Percentiles rank a stretch among this genome's conserved stretches.
These are phyloP conservation scores for Limulus polyphemus DNA, from an alignment of 2,888 invertebrate species.

Conservation along the genomic window DNA sequence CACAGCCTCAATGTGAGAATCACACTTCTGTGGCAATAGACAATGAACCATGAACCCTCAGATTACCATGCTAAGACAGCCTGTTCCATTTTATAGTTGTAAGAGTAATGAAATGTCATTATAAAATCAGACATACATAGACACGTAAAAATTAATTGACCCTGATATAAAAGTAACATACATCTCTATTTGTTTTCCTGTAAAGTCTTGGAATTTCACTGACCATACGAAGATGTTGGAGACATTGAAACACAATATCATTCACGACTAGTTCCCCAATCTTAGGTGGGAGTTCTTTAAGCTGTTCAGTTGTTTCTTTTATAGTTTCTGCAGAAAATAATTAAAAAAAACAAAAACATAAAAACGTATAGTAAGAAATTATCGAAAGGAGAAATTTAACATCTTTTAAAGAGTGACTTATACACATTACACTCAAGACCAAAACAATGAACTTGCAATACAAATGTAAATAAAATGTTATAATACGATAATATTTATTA, in stretches of 20 bases:
- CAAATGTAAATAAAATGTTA: too few relatives aligned
- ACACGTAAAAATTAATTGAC: too few relatives aligned
- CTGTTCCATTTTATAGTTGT: too few relatives aligned
- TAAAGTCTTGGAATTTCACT: constrained; percentile 86
- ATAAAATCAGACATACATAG: too few relatives aligned
- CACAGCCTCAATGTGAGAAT: too few relatives aligned
- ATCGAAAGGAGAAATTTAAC: neutral
- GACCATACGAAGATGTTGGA: constrained; percentile 42
- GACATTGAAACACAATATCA: constrained; percentile 16
- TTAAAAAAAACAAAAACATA: neutral
- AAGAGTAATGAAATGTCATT: too few relatives aligned
- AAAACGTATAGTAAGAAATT: neutral
- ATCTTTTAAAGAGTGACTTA: neutral
- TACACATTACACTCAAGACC: neutral
- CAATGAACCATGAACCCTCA: too few relatives aligned
- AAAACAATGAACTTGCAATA: neutral
- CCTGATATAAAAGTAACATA: constrained; percentile 12
- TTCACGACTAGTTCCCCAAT: constrained; percentile 9
- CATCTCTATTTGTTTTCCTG: constrained; percentile 75
- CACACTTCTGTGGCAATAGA: too few relatives aligned
- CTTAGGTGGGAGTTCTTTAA: constrained; percentile 1
- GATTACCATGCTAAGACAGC: too few relatives aligned
- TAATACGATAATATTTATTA: too few relatives aligned
- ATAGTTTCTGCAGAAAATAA: neutral
- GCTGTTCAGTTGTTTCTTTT: neutral